phyloP scores from a whole-genome alignment of 2,113 vertebrate species.

The Tichodroma muraria region DNA sequence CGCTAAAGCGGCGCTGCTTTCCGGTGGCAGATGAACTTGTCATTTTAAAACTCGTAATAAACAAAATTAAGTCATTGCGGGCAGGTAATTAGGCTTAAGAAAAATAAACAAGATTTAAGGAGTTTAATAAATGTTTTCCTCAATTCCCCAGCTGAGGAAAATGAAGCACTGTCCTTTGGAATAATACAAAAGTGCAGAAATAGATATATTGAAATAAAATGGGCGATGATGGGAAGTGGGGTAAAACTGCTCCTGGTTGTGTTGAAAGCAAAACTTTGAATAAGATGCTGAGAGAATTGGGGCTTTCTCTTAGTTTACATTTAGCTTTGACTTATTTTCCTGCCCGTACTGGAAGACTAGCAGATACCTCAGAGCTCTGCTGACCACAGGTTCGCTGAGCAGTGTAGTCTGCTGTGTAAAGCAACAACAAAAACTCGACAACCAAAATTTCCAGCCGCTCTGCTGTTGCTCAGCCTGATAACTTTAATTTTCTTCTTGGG shows the following conservation, averaged over 20 bases:
- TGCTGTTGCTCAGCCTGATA: neutral
- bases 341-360: neutral
- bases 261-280: neutral
- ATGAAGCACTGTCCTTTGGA: neutral
- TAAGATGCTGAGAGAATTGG: neutral
- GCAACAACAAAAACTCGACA: neutral
- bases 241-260: neutral
- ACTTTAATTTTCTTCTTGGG: neutral
- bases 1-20: conserved; percentile 7
- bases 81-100: conserved; percentile 6
- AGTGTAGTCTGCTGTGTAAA: neutral
- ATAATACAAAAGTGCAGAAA: neutral
- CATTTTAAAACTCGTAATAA: conserved; percentile 22
- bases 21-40: conserved; percentile 48
- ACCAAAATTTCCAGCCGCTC: neutral
- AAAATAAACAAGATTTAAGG: conserved; percentile 2
- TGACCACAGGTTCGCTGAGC: neutral
- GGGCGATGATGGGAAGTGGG: neutral
- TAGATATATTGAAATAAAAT: neutral
- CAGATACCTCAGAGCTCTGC: neutral
- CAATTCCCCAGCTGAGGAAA: neutral
- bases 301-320: neutral
- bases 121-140: neutral
- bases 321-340: neutral
- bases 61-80: neutral